Evolutionary conservation across 2,113 vertebrate genomes (phyloP).

Genomic region (Cynopterus brachyotis): DNA sequence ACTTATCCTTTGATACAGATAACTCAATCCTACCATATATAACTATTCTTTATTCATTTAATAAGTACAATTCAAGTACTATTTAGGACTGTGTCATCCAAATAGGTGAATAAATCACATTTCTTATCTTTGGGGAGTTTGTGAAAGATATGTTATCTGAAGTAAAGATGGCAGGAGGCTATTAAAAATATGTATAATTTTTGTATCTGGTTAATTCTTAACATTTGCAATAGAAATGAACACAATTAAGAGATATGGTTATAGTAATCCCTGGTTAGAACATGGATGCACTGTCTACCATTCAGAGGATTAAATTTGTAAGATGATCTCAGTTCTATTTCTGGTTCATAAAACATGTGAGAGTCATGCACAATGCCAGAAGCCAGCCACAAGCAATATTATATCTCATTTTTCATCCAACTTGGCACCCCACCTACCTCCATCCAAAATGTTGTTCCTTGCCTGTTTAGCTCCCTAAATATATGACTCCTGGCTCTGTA

Average conservation of each 20-base stretch:
- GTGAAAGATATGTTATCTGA: not conserved
- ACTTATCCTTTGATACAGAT: not conserved
- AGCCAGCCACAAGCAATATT: not conserved
- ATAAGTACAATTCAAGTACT: not conserved
- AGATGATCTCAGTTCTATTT: not conserved
- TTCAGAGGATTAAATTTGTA: not conserved
- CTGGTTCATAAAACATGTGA: not conserved
- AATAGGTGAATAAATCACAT: not conserved
- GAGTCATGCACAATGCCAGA: not conserved
- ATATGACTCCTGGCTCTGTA: not conserved
- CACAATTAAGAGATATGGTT: not conserved
- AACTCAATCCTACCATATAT: not conserved
- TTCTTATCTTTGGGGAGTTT: not conserved
- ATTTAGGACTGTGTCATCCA: not conserved
- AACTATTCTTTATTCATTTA: not conserved
- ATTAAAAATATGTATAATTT: not conserved
- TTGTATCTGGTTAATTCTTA: not conserved
- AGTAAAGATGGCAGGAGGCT: not conserved
- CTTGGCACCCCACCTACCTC: no score
- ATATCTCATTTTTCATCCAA: not conserved
- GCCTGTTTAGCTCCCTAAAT: not conserved
- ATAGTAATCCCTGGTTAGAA: not conserved
- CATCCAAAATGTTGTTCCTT: not conserved
- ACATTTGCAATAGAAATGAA: not conserved
- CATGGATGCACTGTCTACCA: not conserved